Evolutionary conservation across 2,113 vertebrate species (phyloP).

Genomic region (Myxocyprinus asiaticus): DNA sequence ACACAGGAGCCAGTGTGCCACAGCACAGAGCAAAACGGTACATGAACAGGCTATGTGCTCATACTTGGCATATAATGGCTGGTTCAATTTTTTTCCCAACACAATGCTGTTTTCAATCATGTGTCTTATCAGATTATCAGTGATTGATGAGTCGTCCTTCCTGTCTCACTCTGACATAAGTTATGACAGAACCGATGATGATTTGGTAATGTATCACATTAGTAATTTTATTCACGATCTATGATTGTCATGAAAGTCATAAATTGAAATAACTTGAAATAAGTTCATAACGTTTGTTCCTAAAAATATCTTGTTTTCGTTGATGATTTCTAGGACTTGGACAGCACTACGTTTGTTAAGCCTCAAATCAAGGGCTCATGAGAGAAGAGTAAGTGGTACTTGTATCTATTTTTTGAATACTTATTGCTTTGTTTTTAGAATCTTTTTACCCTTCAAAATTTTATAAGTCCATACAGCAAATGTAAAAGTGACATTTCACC

Average conservation of each 20-base stretch:
- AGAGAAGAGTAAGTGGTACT: constrained; percentile 67
- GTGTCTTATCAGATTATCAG: constrained; percentile 68
- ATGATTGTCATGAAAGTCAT: neutral
- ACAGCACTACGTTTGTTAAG: constrained; percentile 63
- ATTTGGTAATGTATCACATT: constrained; percentile 69
- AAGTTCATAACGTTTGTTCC: neutral
- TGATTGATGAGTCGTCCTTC: constrained; percentile 82
- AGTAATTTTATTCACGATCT: neutral
- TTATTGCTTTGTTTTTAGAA: neutral
- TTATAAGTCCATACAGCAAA: too few relatives aligned
- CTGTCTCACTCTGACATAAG: constrained; percentile 86
- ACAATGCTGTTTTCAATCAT: neutral
- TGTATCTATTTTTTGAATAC: neutral
- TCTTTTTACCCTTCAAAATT: neutral
- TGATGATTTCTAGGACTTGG: constrained; percentile 67
- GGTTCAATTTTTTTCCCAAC: neutral
- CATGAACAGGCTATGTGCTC: neutral
- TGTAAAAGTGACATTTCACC: too few relatives aligned
- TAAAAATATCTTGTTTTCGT: neutral
- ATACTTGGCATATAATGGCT: neutral
- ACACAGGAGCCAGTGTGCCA: constrained; percentile 48
- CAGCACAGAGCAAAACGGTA: constrained; percentile 64
- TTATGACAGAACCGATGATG: constrained; percentile 84
- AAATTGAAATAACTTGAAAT: neutral
- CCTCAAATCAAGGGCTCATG: constrained; percentile 70